Evolutionary conservation across 2,113 vertebrate genomes (phyloP).

Genomic region (Corydoras sp.): DNA sequence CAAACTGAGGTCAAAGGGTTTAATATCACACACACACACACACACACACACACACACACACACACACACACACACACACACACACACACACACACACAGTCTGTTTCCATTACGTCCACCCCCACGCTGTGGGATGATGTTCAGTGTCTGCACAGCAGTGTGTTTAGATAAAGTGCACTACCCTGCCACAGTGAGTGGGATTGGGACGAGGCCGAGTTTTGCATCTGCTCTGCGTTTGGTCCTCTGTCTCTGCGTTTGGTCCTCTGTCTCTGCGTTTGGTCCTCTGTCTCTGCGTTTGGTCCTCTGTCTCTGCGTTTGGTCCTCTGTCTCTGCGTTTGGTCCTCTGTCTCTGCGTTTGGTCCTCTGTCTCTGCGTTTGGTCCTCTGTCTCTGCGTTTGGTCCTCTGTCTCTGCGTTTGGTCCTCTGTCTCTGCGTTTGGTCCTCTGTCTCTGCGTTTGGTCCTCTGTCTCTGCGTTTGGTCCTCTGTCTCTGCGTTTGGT

Average conservation of each 20-base stretch:
- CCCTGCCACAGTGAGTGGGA: background rate
- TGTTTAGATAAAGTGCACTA: background rate
- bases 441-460: background rate
- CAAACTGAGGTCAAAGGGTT: background rate
- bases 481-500: background rate
- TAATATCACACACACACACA: background rate
- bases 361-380: background rate
- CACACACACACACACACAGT: slow-evolving; percentile 1
- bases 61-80: slow-evolving; percentile 1
- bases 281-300: no score
- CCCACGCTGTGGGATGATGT: background rate
- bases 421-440: no score
- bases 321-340: background rate
- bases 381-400: no score
- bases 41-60: background rate
- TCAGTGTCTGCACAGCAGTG: background rate
- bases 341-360: no score
- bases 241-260: background rate
- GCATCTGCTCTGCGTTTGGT: background rate
- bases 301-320: no score
- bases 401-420: background rate
- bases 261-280: background rate
- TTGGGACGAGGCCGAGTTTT: background rate
- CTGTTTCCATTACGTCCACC: background rate
- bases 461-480: no score